Percentiles rank a stretch among this genome's conserved stretches.
Evolutionary conservation across 2,888 invertebrate genomes (phyloP).

Genomic region (Ashinkailepas kermadecensis): DNA sequence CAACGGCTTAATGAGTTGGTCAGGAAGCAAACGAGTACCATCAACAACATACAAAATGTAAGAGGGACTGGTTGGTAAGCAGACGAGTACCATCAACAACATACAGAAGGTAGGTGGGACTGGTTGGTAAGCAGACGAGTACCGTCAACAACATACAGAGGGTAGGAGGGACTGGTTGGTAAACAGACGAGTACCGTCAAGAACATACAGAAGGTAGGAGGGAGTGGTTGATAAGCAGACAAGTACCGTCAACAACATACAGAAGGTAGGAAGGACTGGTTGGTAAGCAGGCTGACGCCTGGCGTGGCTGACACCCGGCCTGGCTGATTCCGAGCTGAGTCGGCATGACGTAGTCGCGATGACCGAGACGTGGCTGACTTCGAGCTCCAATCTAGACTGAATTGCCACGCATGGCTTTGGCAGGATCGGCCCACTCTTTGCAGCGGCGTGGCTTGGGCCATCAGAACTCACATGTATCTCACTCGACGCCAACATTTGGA

Average conservation of each 20-base stretch:
- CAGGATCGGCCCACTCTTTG: no score
- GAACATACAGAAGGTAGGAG: no score
- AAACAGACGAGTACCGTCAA: no score
- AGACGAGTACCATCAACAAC: constrained; percentile 47
- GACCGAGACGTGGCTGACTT: no score
- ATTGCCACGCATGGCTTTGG: no score
- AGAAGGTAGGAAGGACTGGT: constrained; percentile 45
- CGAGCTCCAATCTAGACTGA: no score
- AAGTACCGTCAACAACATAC: constrained; percentile 47
- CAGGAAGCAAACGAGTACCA: constrained; percentile 47
- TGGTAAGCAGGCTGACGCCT: constrained; percentile 43
- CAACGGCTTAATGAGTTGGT: constrained; percentile 40
- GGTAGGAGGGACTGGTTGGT: constrained; percentile 40
- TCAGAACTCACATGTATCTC: no score
- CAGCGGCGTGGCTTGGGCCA: no score
- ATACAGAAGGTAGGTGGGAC: constrained; percentile 45
- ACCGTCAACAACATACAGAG: constrained; percentile 48
- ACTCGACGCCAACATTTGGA: no score
- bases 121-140: constrained; percentile 47
- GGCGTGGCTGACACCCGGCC: no score
- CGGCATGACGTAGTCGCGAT: no score
- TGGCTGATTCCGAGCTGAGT: no score
- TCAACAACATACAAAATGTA: constrained; percentile 47
- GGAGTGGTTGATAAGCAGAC: constrained; percentile 48
- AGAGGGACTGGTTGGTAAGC: constrained; percentile 47